Percentiles rank a stretch among this genome's conserved stretches.
phyloP scores from a whole-genome alignment of 2,888 invertebrate species.

The Caenorhabditis sp. region DNA sequence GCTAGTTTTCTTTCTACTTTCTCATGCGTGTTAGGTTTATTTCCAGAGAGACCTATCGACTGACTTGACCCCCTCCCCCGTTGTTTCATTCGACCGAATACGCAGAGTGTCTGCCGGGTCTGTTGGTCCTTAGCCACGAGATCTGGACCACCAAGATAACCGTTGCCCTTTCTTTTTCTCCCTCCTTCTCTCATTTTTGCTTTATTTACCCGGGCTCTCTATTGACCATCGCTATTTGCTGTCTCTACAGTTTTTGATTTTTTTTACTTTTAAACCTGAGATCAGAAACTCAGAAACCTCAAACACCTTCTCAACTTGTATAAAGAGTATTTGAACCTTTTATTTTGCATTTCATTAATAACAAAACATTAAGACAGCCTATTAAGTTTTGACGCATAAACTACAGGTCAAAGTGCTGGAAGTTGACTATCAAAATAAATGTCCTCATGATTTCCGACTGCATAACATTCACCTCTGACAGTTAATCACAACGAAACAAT shows the following conservation, averaged over 20 bases:
- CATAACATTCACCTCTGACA: not conserved
- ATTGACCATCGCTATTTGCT: conserved; percentile 46
- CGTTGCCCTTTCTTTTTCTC: conserved; percentile 11
- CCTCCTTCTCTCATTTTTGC: conserved; percentile 42
- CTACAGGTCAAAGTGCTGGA: conserved; percentile 9
- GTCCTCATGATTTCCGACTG: not conserved
- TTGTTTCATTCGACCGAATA: not conserved
- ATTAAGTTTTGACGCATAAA: no score
- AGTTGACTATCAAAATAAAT: conserved; percentile 13
- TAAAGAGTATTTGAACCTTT: conserved; percentile 8
- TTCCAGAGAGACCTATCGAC: conserved; percentile 17
- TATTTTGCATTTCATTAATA: no score
- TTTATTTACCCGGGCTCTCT: conserved; percentile 56
- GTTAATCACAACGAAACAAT: not conserved
- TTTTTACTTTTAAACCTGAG: not conserved
- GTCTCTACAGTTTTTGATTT: conserved; percentile 34
- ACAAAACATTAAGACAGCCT: no score
- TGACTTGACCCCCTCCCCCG: conserved; percentile 15
- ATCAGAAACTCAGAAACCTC: conserved; percentile 3
- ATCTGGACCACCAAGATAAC: not conserved
- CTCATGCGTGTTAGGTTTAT: not conserved
- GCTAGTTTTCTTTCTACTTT: not conserved
- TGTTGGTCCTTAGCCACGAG: not conserved
- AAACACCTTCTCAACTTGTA: conserved; percentile 7
- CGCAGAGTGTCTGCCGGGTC: not conserved